These are phyloP conservation scores for Dorcus parallelipipedus DNA, from an alignment of 2,888 invertebrate species.

Conservation along the genomic window DNA sequence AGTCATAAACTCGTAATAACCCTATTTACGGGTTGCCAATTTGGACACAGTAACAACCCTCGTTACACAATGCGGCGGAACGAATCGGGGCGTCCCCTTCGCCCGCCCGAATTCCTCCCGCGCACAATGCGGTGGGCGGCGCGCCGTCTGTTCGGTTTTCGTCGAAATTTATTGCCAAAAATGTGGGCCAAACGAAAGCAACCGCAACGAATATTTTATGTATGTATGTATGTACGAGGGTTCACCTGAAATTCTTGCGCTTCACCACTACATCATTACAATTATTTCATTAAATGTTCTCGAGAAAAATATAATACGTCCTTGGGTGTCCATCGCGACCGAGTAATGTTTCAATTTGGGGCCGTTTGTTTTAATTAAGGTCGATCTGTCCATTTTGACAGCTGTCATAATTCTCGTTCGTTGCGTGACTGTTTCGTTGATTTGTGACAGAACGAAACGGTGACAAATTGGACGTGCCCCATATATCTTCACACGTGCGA, in stretches of 20 bases:
- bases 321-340: too few relatives aligned
- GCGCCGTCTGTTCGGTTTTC: conserved; percentile 1
- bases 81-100: background rate
- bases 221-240: background rate
- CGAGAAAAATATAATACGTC: too few relatives aligned
- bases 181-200: background rate
- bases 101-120: background rate
- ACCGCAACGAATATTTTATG: background rate
- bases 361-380: too few relatives aligned
- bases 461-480: too few relatives aligned
- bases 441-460: too few relatives aligned
- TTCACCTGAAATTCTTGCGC: too few relatives aligned
- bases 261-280: too few relatives aligned
- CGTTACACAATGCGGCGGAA: background rate
- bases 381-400: too few relatives aligned
- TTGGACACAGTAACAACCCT: conserved; percentile 5
- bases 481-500: background rate
- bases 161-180: background rate
- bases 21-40: conserved; percentile 4
- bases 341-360: too few relatives aligned
- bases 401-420: too few relatives aligned
- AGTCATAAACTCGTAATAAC: conserved; percentile 5
- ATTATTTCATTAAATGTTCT: too few relatives aligned
- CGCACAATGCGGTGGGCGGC: conserved; percentile 3
- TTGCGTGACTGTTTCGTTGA: too few relatives aligned